Conservation (phyloP, 2,888 invertebrate genomes). For the Agrochola lota region DNA sequence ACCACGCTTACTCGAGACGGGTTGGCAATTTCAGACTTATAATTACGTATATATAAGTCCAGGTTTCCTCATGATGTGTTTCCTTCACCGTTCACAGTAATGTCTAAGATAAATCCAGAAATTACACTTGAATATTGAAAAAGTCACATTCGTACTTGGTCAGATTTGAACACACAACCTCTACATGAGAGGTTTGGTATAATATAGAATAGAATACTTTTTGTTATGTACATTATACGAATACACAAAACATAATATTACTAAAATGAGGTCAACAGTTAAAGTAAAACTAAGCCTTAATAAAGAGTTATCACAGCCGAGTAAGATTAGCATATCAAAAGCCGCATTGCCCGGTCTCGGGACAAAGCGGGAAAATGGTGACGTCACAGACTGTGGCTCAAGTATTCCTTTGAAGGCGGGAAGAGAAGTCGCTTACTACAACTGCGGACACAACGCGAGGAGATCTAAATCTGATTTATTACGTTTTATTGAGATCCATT, state of each 20-base stretch:
- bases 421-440: background rate
- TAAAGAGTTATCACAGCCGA: conserved; percentile 12
- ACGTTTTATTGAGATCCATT: background rate
- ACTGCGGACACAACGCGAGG: background rate
- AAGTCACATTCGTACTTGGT: too few relatives aligned
- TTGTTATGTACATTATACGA: too few relatives aligned
- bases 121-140: too few relatives aligned
- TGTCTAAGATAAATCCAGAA: too few relatives aligned
- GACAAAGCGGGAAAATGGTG: conserved; percentile 45
- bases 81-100: too few relatives aligned
- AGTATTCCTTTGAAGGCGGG: conserved; percentile 13
- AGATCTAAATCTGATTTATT: conserved; percentile 24
- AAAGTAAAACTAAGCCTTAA: conserved; percentile 5
- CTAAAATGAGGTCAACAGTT: background rate
- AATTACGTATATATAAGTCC: too few relatives aligned
- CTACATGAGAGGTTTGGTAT: too few relatives aligned
- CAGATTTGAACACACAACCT: too few relatives aligned
- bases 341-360: conserved; percentile 29
- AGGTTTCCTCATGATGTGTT: too few relatives aligned
- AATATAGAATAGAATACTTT: too few relatives aligned
- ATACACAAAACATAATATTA: background rate
- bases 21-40: too few relatives aligned
- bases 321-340: conserved; percentile 61
- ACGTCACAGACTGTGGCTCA: conserved; percentile 26
- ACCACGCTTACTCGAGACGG: too few relatives aligned